phyloP scores from a whole-genome alignment of 1,140 invertebrate species.

The Cydia splendana region DNA sequence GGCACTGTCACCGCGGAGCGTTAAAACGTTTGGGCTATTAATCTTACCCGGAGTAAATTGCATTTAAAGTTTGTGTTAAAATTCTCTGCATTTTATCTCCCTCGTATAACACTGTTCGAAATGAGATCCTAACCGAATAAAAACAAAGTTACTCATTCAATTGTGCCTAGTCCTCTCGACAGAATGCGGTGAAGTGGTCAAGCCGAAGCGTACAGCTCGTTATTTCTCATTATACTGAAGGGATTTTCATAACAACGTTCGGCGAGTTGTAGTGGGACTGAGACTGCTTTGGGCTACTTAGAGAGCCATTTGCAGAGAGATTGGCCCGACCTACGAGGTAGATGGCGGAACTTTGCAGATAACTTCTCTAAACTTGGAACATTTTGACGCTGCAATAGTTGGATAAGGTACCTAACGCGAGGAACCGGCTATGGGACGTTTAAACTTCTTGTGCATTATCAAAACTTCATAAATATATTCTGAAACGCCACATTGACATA shows the following conservation, averaged over 20 bases:
- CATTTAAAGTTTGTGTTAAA: slow-evolving; percentile 70
- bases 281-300: slow-evolving; percentile 67
- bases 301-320: slow-evolving; percentile 70
- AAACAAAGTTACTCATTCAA: slow-evolving; percentile 40
- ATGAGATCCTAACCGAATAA: slow-evolving; percentile 43
- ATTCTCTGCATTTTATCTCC: slow-evolving; percentile 68
- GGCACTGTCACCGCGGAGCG: slow-evolving; percentile 57
- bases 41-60: slow-evolving; percentile 70
- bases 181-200: slow-evolving; percentile 39
- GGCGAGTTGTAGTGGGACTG: slow-evolving; percentile 50
- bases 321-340: slow-evolving; percentile 71
- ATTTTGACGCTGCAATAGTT: slow-evolving; percentile 75
- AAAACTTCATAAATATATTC: slow-evolving; percentile 40
- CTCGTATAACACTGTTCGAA: slow-evolving; percentile 44
- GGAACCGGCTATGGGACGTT: slow-evolving; percentile 45
- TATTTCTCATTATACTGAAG: slow-evolving; percentile 53
- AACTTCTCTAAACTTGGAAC: slow-evolving; percentile 76
- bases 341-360: slow-evolving; percentile 75
- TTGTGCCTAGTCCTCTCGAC: slow-evolving; percentile 17
- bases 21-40: slow-evolving; percentile 71
- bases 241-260: slow-evolving; percentile 61
- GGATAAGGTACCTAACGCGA: slow-evolving; percentile 63
- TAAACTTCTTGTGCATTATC: slow-evolving; percentile 52
- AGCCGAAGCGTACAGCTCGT: slow-evolving; percentile 41
- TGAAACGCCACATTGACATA: too few relatives aligned